Evolutionary conservation across 53 echinoderm and acorn worm species (phyloP).

Genomic region (Echinarachnius parma): DNA sequence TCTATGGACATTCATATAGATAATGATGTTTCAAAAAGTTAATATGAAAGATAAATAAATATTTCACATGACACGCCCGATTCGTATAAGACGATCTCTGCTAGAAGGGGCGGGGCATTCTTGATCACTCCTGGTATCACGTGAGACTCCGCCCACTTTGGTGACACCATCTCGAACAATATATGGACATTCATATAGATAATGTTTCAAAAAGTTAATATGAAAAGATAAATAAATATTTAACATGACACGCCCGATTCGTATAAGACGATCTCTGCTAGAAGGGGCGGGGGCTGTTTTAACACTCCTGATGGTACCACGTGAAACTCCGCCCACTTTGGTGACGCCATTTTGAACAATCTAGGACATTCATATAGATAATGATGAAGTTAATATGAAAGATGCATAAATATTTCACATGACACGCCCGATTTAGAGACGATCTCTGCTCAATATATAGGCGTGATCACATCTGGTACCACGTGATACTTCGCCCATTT

Average conservation of each 20-base stretch:
- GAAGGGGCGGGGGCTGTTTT: constrained; percentile 58
- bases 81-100: constrained; percentile 62
- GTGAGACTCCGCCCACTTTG: constrained; percentile 34
- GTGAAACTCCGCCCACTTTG: constrained; percentile 36
- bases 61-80: constrained; percentile 69
- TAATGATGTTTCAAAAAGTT: no score
- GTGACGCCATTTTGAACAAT: constrained; percentile 24
- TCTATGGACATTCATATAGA: no score
- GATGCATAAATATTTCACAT: no score
- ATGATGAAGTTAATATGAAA: no score
- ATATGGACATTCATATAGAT: no score
- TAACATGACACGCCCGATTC: constrained; percentile 63
- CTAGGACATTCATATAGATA: no score
- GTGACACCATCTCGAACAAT: constrained; percentile 20
- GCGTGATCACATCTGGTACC: no score
- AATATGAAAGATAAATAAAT: no score
- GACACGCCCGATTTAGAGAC: constrained; percentile 57
- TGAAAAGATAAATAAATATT: no score
- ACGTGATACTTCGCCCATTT: no score
- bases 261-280: constrained; percentile 66
- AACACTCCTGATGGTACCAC: constrained; percentile 78
- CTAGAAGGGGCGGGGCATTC: constrained; percentile 52
- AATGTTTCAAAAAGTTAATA: no score
- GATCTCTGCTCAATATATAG: no score
- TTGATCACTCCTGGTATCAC: constrained; percentile 80